Base-by-base conservation (phyloP, 2,888 invertebrate genomes). In the Dynastes maya region DNA sequence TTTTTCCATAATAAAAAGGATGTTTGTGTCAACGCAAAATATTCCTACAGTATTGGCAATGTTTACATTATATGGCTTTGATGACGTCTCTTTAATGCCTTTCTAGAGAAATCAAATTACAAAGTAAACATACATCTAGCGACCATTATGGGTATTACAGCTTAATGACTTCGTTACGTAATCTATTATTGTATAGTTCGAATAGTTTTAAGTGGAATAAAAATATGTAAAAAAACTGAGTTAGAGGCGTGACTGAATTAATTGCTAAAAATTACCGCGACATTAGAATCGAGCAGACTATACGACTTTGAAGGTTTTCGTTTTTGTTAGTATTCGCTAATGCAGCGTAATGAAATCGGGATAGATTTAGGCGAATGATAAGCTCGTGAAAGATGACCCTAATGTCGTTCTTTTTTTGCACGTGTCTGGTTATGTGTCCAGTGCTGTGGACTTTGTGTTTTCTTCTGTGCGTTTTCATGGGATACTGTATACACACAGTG, bases 381-480 rank as follows among this genome's bases (percentile, higher is more conserved):
- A 45, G 45, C 8, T 8, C 11, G 45, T 45, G 51, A 13, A 53
- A 77, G 32, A 77, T 77, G 77, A 49, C 45, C 27, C 71, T 77
- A 49, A 2, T 63, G 61, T 49, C 37, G 40, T 32, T 77, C 29
- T 71, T 77, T 13, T 29, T 77, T 16, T 77, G 77, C 9, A 71
- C 51, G 27, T 71, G 70, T 51, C 22, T 71, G 3, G 32, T 70
- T 6, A 71, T 77, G 53, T 71, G 61, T 32, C 77, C 77, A 4
- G 22, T 77, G 9, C 2, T 49, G 37, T 70, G 68, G 70, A 77
- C 16, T 71, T 71, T 77, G 77, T 70, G 63, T 51, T 32, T 71
- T 22, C 51, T 77, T 27, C 6, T 61, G 13, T 71, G 63, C 29
- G 58, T 71, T 64, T 77, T 61, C 29, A 27, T 71, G n/a, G 70